phyloP scores from a whole-genome alignment of 2,113 vertebrate genomes.

The Corapipo altera region DNA sequence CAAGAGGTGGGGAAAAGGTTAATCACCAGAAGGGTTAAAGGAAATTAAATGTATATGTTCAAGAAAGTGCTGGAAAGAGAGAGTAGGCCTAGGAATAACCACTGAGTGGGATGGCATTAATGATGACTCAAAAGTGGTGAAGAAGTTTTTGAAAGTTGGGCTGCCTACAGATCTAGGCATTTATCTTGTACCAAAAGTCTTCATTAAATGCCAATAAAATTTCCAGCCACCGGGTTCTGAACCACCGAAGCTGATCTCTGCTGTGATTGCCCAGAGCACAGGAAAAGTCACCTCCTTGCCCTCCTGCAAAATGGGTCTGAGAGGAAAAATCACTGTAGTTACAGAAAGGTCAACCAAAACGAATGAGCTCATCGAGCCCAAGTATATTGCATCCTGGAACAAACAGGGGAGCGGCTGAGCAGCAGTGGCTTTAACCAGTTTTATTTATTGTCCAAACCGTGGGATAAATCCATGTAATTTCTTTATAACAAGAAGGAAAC shows the following conservation, averaged over 20 bases:
- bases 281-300: not conserved
- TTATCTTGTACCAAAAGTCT: not conserved
- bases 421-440: not conserved
- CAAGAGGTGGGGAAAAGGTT: not conserved
- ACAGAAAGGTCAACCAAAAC: not conserved
- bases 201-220: not conserved
- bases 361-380: not conserved
- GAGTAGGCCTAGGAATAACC: not conserved
- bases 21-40: not conserved
- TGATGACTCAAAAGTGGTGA: constrained; percentile 1
- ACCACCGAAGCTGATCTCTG: not conserved
- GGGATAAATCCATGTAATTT: not conserved
- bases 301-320: not conserved
- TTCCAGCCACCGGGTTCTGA: not conserved
- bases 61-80: not conserved
- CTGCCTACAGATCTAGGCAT: not conserved
- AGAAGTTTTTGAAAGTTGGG: not conserved
- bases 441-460: not conserved
- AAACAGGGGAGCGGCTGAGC: not conserved
- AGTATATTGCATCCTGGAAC: not conserved
- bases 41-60: not conserved
- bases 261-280: not conserved
- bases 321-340: not conserved
- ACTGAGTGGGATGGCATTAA: constrained; percentile 20
- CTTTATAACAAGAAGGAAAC: not conserved